Base-by-base conservation (phyloP, 2,888 invertebrate genomes). In the Leucophora obtusa region DNA sequence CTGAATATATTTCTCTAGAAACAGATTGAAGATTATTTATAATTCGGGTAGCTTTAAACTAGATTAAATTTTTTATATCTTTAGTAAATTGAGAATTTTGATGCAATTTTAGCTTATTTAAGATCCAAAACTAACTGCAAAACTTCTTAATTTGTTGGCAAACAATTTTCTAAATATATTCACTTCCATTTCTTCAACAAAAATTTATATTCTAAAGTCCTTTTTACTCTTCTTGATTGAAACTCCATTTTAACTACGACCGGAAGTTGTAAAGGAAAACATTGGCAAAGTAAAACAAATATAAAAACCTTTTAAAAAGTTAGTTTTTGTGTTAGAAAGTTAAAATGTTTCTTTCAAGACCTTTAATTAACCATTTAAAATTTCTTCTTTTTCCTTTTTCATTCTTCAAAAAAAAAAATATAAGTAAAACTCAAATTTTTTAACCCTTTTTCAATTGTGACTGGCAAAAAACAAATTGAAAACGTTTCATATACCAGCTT, bases 331-430 rank as follows among this genome's bases (percentile, higher is more conserved):
- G 1, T 47, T 10, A 47, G 6, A 10, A 47, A 65, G 54, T 56
- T 43, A 38, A 38, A 66, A 54, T 18, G 54, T 53, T 24, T 53
- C 51, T 33, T 66, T 43, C 43, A 66, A 54, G 54, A 24, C 5
- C 43, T 43, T 66, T 43, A 66, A 66, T 66, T 66, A 66, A 24
- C 38, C 38, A 54, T 15, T 54, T 66, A 38, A 66, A 66, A 38
- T 66, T n/a, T 43, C 21, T 54, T 35, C 35, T 17, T 38, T 38
- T 60, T 47, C 43, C 14, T 17, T 51, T 63, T 51, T 50, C 14
- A 38, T 38, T 28, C 7, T 28, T 28, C 28, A 3, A 28, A 28
- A 28, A n/a, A n/a, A n/a, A n/a, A n/a, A n/a, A n/a, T n/a, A n/a
- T n/a, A n/a, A n/a, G n/a, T n/a, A n/a, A n/a, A n/a, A n/a, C n/a